Percentiles rank a stretch among this genome's conserved stretches.
These are phyloP conservation scores for Molorchus minor DNA, from an alignment of 2,888 invertebrate genomes.

Conservation along the genomic window DNA sequence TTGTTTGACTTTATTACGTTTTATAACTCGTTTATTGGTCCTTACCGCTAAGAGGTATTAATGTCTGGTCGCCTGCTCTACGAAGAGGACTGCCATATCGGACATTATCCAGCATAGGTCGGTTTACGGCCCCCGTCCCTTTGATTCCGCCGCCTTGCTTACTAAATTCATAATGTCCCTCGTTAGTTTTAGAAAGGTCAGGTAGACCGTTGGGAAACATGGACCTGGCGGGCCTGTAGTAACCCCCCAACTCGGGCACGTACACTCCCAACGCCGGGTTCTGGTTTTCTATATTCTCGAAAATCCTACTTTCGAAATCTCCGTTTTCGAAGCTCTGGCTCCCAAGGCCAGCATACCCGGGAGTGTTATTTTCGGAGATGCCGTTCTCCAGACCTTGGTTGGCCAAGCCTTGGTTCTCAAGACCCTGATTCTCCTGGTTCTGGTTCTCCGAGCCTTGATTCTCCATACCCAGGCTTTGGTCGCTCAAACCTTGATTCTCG, in stretches of 20 bases:
- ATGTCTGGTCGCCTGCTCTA: constrained; percentile 15
- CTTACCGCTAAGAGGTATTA: constrained; percentile 22
- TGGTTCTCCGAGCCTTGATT: too few species aligned
- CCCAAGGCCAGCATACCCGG: background rate
- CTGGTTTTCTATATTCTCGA: too few species aligned
- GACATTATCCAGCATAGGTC: constrained; percentile 20
- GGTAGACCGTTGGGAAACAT: constrained; percentile 28
- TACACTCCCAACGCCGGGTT: too few species aligned
- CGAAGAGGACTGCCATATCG: constrained; percentile 18
- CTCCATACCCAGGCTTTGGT: too few species aligned
- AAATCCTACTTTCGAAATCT: too few species aligned
- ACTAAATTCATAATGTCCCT: constrained; percentile 38
- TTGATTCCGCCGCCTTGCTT: constrained; percentile 27
- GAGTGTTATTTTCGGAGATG: too few species aligned
- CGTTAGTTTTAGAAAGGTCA: constrained; percentile 37
- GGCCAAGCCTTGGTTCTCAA: too few species aligned
- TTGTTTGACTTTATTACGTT: constrained; percentile 18
- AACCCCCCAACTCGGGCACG: too few species aligned
- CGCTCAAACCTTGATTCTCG: too few species aligned
- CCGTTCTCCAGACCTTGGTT: too few species aligned
- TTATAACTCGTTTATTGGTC: constrained; percentile 16
- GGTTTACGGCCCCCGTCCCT: constrained; percentile 9
- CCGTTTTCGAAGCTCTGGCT: background rate
- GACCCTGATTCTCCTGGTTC: too few species aligned
- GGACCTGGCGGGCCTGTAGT: too few species aligned